phyloP scores from a whole-genome alignment of 2,888 invertebrate species.

The Drosophila anomelani region DNA sequence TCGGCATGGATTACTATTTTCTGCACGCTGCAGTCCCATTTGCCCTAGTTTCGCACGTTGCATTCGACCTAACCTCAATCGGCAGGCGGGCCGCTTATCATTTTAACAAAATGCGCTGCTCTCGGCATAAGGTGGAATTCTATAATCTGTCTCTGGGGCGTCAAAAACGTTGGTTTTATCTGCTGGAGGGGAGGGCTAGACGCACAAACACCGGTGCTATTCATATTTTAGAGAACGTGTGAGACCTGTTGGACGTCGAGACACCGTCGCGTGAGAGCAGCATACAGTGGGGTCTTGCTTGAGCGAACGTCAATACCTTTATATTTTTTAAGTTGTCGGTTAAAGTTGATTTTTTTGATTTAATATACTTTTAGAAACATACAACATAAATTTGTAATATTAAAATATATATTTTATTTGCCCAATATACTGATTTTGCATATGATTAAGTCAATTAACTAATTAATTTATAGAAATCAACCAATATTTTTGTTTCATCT shows the following conservation, averaged over 20 bases:
- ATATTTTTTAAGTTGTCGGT: background rate
- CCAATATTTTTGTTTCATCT: too few species aligned
- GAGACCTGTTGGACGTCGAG: constrained; percentile 36
- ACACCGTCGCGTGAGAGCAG: constrained; percentile 30
- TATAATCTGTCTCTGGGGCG: constrained; percentile 23
- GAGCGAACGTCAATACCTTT: background rate
- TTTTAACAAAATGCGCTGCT: constrained; percentile 3
- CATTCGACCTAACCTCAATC: constrained; percentile 63
- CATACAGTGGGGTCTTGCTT: constrained; percentile 29
- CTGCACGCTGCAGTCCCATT: constrained; percentile 33
- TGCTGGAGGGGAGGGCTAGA: constrained; percentile 14
- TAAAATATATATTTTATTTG: background rate
- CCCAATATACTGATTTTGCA: background rate
- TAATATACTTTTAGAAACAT: background rate
- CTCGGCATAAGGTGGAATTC: constrained; percentile 22
- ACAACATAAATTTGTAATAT: background rate
- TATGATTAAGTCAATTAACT: too few species aligned
- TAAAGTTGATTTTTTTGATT: background rate
- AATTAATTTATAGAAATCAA: too few species aligned
- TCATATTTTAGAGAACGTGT: constrained; percentile 30
- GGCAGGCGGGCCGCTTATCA: constrained; percentile 3
- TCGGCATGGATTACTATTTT: constrained; percentile 35
- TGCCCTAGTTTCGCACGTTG: constrained; percentile 55
- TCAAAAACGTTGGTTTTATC: constrained; percentile 1
- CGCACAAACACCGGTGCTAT: constrained; percentile 15